These are phyloP conservation scores for Catamblyrhynchus diadema DNA, from an alignment of 2,797 vertebrate species.

Conservation along the genomic window DNA sequence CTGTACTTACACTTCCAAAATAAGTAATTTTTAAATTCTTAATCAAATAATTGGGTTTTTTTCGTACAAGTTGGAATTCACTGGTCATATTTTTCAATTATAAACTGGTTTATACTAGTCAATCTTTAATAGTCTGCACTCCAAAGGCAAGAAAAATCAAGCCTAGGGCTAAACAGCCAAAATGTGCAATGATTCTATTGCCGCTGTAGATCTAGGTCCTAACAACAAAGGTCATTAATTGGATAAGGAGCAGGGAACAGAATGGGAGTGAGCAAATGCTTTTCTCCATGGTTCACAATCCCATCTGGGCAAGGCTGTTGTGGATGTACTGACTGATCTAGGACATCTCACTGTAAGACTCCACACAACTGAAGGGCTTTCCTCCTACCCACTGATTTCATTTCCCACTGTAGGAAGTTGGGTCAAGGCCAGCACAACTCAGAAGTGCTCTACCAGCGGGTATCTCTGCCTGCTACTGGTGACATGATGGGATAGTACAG, in stretches of 20 bases:
- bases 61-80: rapidly evolving
- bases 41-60: not conserved
- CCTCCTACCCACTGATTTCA: not conserved
- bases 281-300: not conserved
- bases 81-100: not conserved
- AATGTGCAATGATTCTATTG: not conserved
- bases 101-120: not conserved
- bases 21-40: not conserved
- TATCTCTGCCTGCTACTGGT: not conserved
- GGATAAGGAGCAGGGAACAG: not conserved
- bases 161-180: not conserved
- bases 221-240: not conserved
- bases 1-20: not conserved
- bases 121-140: not conserved
- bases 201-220: not conserved
- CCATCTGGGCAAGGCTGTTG: not conserved
- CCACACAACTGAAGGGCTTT: not conserved
- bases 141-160: not conserved
- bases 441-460: not conserved
- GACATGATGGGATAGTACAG: not conserved
- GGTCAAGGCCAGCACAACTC: not conserved
- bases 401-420: not conserved
- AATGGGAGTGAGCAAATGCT: not conserved
- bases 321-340: not conserved
- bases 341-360: not conserved